phyloP scores from a whole-genome alignment of 1,140 invertebrate species.

The Cephus cinctus region DNA sequence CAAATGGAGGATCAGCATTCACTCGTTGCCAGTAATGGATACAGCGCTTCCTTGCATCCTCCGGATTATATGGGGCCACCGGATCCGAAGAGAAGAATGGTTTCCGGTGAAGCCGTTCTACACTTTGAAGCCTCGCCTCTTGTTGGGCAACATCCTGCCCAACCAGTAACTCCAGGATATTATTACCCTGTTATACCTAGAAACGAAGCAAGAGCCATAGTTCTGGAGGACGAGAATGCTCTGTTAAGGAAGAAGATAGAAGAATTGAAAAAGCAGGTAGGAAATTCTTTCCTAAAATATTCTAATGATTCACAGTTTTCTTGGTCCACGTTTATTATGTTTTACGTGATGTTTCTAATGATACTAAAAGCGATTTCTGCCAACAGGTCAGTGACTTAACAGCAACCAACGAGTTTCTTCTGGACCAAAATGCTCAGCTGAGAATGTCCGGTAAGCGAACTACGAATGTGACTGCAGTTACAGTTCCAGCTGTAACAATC shows the following conservation, averaged over 20 bases:
- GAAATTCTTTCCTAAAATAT: background rate
- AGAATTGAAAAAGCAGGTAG: slow-evolving; percentile 70
- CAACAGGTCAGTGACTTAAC: slow-evolving; percentile 64
- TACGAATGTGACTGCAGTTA: slow-evolving; percentile 56
- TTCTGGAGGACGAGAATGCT: slow-evolving; percentile 74
- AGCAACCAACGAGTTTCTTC: slow-evolving; percentile 78
- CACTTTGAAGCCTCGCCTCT: slow-evolving; percentile 46
- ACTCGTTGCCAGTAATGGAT: slow-evolving; percentile 37
- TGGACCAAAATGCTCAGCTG: slow-evolving; percentile 79
- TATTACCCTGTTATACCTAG: slow-evolving; percentile 51
- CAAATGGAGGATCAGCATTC: slow-evolving; percentile 47
- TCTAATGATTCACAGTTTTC: background rate
- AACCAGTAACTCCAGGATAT: slow-evolving; percentile 42
- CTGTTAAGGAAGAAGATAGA: slow-evolving; percentile 71
- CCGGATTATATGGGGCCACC: slow-evolving; percentile 46
- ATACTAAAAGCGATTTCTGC: slow-evolving; percentile 1
- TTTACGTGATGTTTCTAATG: too few relatives aligned
- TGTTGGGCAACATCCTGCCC: slow-evolving; percentile 36
- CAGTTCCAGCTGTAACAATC: slow-evolving; percentile 61
- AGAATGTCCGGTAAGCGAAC: slow-evolving; percentile 64
- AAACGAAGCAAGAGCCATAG: slow-evolving; percentile 54
- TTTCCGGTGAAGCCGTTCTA: slow-evolving; percentile 47
- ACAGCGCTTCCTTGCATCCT: slow-evolving; percentile 38
- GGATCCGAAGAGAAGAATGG: slow-evolving; percentile 45
- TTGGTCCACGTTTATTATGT: too few relatives aligned